Conservation (phyloP, 2,797 vertebrate species). For the Hozukius guyotensis region DNA sequence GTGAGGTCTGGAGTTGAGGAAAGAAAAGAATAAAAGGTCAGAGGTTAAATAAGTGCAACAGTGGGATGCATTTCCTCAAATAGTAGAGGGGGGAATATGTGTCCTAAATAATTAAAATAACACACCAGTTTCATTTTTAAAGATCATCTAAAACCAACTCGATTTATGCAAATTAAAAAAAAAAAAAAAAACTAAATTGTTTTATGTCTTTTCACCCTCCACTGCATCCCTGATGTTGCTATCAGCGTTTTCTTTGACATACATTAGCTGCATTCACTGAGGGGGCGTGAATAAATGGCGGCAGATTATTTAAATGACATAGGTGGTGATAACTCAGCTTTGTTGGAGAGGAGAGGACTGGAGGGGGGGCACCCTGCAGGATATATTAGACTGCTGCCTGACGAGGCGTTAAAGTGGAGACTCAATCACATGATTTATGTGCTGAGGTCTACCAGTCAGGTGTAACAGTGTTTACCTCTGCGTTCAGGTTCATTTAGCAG, state of each 20-base stretch:
- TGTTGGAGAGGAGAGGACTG: neutral
- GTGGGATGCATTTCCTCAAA: neutral
- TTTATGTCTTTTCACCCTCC: slow-evolving; percentile 56
- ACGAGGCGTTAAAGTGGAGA: slow-evolving; percentile 75
- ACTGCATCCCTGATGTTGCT: slow-evolving; percentile 54
- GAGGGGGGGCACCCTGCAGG: neutral
- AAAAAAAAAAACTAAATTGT: slow-evolving; percentile 40
- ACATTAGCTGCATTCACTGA: slow-evolving; percentile 63
- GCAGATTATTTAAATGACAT: slow-evolving; percentile 78
- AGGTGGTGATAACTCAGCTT: slow-evolving; percentile 62
- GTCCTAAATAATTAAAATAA: neutral
- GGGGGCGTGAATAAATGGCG: slow-evolving; percentile 70
- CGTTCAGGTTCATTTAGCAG: slow-evolving; percentile 59
- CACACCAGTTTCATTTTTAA: neutral
- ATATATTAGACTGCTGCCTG: slow-evolving; percentile 66
- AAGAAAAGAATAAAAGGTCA: slow-evolving; percentile 17
- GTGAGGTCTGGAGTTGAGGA: slow-evolving; percentile 75
- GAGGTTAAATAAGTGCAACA: neutral
- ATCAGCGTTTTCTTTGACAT: slow-evolving; percentile 68
- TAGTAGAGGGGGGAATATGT: too few species aligned
- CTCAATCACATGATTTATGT: slow-evolving; percentile 78
- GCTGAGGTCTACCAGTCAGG: slow-evolving; percentile 59
- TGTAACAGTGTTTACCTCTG: slow-evolving; percentile 70
- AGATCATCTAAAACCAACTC: neutral
- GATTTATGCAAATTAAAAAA: slow-evolving; percentile 47